These are phyloP conservation scores for Zaprionus davidi DNA, from an alignment of 1,140 invertebrate genomes.

Conservation along the genomic window DNA sequence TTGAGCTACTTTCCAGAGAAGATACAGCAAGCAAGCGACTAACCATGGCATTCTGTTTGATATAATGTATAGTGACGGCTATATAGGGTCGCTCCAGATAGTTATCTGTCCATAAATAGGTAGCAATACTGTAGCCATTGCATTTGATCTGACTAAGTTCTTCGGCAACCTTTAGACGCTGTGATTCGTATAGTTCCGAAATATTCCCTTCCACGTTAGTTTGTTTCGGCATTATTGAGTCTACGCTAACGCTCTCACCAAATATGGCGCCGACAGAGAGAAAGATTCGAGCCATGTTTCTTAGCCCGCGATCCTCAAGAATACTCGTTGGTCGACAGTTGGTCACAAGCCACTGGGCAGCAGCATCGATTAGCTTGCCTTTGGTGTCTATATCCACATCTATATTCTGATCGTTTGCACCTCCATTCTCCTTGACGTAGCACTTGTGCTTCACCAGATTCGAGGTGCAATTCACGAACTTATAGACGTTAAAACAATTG, in stretches of 20 bases:
- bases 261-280: conserved; percentile 2
- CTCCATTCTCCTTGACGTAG: conserved; percentile 4
- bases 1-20: not conserved
- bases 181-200: conserved; percentile 2
- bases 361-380: not conserved
- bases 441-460: conserved; percentile 13
- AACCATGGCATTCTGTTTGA: not conserved
- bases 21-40: not conserved
- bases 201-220: not conserved
- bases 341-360: not conserved
- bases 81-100: not conserved
- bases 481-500: conserved; percentile 7
- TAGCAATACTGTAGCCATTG: not conserved
- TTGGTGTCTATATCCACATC: conserved; percentile 7
- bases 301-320: not conserved
- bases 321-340: not conserved
- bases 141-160: not conserved
- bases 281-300: not conserved
- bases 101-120: not conserved
- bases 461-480: conserved; percentile 2
- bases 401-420: not conserved
- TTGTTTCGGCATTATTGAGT: conserved; percentile 2
- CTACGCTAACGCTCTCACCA: conserved; percentile 1
- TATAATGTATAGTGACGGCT: not conserved
- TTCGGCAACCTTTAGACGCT: not conserved